phyloP scores from a whole-genome alignment of 2,797 vertebrate genomes.

The Crypturellus tataupa region DNA sequence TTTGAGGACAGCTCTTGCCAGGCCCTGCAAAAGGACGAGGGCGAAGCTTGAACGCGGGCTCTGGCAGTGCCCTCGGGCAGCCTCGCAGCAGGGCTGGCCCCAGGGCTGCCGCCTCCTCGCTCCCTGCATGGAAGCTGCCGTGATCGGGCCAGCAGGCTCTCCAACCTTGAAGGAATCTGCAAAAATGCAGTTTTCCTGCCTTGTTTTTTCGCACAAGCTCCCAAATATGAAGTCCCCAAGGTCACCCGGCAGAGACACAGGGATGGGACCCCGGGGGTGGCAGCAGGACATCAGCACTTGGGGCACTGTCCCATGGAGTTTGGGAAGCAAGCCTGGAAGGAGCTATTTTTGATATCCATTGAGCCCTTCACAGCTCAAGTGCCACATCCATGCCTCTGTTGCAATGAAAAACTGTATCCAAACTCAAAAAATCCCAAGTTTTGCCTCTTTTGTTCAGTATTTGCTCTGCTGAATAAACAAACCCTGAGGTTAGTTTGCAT shows the following conservation, averaged over 20 bases:
- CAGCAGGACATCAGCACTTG: no score
- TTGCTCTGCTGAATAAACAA: background rate
- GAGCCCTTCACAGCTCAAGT: background rate
- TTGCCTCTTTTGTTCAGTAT: background rate
- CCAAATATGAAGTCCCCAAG: background rate
- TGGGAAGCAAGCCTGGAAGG: background rate
- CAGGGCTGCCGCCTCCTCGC: no score
- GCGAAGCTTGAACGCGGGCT: no score
- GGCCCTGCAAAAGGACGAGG: background rate
- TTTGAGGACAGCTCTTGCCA: background rate
- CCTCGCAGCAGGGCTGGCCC: no score
- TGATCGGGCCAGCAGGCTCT: no score
- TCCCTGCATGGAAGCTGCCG: rapidly evolving
- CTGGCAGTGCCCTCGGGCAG: no score
- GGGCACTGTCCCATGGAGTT: background rate
- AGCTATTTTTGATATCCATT: background rate
- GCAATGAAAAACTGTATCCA: background rate
- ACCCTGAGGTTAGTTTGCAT: background rate
- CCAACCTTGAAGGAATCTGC: background rate
- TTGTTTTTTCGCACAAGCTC: background rate
- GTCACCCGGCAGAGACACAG: background rate
- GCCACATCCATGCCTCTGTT: background rate
- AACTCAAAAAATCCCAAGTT: background rate
- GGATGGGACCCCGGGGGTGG: rapidly evolving
- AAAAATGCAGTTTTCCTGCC: rapidly evolving